phyloP scores from a whole-genome alignment of 2,113 vertebrate species.

The Cariama cristata region DNA sequence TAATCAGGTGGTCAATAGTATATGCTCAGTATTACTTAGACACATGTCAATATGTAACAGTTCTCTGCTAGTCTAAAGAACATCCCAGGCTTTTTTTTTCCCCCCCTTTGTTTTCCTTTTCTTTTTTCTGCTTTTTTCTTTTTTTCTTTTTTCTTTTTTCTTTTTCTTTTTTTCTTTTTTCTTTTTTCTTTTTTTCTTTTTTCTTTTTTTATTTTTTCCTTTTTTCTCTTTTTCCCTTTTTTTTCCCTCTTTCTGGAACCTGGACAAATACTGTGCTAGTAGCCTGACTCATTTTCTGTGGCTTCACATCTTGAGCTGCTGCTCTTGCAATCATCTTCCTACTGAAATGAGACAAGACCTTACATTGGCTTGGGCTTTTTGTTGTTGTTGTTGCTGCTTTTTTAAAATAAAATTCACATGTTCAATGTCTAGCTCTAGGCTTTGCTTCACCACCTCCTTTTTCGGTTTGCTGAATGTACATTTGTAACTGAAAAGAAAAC shows the following conservation, averaged over 20 bases:
- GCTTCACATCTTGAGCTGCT: background rate
- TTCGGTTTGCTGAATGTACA: background rate
- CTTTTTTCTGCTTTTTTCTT: no score
- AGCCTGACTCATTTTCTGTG: background rate
- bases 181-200: background rate
- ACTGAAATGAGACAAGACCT: background rate
- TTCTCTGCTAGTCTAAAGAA: background rate
- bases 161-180: rapidly evolving
- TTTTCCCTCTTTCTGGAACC: background rate
- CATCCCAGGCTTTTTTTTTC: background rate
- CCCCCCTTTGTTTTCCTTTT: rapidly evolving
- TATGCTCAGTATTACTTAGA: background rate
- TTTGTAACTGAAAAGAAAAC: conserved; percentile 1
- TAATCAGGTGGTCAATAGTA: background rate
- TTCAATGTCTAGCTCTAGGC: background rate
- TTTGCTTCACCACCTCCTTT: background rate
- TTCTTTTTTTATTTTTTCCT: background rate
- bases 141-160: background rate
- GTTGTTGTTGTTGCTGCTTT: background rate
- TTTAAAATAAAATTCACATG: background rate
- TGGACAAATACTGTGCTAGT: background rate
- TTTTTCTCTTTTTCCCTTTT: background rate
- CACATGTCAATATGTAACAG: background rate
- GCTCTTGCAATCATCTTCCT: background rate
- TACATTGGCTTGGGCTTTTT: background rate